A percentile compares a stretch with the other conserved stretches of the same genome.
phyloP scores from a whole-genome alignment of 2,113 vertebrate species.

The Setophaga kirtlandii region DNA sequence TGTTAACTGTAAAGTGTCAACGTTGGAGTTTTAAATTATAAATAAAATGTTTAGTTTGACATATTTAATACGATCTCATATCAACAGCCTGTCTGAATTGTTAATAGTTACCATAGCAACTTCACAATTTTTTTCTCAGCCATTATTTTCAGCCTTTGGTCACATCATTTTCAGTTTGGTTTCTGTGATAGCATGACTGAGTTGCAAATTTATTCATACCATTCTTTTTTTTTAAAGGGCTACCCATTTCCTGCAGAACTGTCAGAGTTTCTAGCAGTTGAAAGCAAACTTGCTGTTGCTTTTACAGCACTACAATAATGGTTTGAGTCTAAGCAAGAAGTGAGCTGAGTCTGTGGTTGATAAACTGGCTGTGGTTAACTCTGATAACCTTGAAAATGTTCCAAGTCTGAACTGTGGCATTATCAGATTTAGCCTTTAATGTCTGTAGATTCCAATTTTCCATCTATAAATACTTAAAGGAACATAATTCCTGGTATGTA shows the following conservation, averaged over 20 bases:
- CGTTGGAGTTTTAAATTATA: slow-evolving; percentile 28
- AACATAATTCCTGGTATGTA: background rate
- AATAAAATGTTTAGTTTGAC: slow-evolving; percentile 58
- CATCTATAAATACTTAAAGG: background rate
- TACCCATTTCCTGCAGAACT: slow-evolving; percentile 1
- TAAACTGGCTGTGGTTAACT: background rate
- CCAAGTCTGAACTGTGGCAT: background rate
- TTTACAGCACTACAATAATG: background rate
- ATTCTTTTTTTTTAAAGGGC: slow-evolving; percentile 17
- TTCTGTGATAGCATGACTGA: slow-evolving; percentile 4
- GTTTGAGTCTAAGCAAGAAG: background rate
- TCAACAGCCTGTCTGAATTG: slow-evolving; percentile 60
- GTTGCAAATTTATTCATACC: slow-evolving; percentile 33
- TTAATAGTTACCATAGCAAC: slow-evolving; percentile 63
- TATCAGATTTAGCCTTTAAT: background rate
- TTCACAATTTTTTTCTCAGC: slow-evolving; percentile 28
- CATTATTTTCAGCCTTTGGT: slow-evolving; percentile 57
- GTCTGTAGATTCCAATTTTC: background rate
- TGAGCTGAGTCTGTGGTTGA: accelerated
- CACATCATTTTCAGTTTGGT: slow-evolving; percentile 33
- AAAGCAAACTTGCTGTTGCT: background rate
- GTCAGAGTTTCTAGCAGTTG: background rate
- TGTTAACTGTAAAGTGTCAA: slow-evolving; percentile 9
- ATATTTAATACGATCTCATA: slow-evolving; percentile 51
- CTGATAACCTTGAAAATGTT: background rate